phyloP scores from a whole-genome alignment of 2,113 vertebrate genomes.

The Epinephelus cyanopodus region DNA sequence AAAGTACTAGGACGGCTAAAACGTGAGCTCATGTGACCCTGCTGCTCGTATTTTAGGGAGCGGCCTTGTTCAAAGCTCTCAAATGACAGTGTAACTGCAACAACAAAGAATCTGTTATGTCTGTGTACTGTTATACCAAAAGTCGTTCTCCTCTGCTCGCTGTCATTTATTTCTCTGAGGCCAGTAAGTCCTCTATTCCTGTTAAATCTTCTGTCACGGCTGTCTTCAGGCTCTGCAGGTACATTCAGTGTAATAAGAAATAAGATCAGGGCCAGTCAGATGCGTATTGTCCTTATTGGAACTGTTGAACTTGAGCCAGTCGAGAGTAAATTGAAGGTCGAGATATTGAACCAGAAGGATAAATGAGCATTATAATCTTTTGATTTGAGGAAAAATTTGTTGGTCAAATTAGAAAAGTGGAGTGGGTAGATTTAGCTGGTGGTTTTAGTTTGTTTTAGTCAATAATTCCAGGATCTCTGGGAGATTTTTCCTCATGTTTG shows the following conservation, averaged over 20 bases:
- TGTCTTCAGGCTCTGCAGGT: background rate
- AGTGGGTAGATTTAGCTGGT: slow-evolving; percentile 27
- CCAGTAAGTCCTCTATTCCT: background rate
- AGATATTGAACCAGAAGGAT: slow-evolving; percentile 23
- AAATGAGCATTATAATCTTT: slow-evolving; percentile 24
- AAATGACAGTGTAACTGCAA: slow-evolving; percentile 6
- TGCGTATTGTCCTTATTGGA: slow-evolving; percentile 3
- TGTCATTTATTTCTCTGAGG: background rate
- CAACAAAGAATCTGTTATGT: slow-evolving; percentile 7
- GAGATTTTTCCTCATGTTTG: slow-evolving; percentile 60
- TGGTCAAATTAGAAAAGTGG: slow-evolving; percentile 19
- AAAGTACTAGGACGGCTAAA: background rate
- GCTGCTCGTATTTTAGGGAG: slow-evolving; percentile 24
- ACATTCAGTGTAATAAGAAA: background rate
- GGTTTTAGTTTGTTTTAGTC: slow-evolving; percentile 40
- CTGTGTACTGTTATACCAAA: background rate
- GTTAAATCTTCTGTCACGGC: background rate
- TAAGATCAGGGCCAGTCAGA: background rate
- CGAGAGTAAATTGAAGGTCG: background rate
- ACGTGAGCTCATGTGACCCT: background rate
- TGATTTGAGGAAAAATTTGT: slow-evolving; percentile 17
- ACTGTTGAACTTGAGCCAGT: background rate
- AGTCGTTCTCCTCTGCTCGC: background rate
- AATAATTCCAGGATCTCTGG: slow-evolving; percentile 39
- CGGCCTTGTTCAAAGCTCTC: background rate